A percentile compares a stretch with the other conserved stretches of the same genome.
These are phyloP conservation scores for Hirundichthys speculiger DNA, from an alignment of 2,113 vertebrate species.

Conservation along the genomic window DNA sequence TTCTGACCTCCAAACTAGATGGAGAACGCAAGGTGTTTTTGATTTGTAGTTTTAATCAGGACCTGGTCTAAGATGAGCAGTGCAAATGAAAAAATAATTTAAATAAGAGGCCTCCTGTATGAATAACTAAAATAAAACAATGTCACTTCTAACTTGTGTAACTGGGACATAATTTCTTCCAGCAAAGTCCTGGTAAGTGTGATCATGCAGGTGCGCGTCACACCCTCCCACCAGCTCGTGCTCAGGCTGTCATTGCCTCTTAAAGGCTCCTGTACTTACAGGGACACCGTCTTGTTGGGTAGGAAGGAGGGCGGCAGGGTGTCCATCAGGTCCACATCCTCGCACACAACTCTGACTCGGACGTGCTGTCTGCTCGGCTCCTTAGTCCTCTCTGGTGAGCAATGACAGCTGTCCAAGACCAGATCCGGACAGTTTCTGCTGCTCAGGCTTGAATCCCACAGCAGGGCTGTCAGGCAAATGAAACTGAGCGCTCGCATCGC, in stretches of 20 bases:
- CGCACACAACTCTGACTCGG: constrained; percentile 86
- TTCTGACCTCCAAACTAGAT: too few species aligned
- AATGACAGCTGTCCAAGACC: constrained; percentile 88
- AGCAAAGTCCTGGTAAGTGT: too few species aligned
- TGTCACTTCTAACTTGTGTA: too few species aligned
- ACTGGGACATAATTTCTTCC: too few species aligned
- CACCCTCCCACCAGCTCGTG: too few species aligned
- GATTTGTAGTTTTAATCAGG: too few species aligned
- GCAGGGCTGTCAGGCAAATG: constrained; percentile 70
- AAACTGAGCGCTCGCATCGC: constrained; percentile 70
- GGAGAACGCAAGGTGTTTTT: too few species aligned
- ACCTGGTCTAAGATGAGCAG: too few species aligned
- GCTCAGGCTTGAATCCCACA: constrained; percentile 68
- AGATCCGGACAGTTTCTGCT: constrained; percentile 88
- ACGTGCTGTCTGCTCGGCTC: constrained; percentile 81
- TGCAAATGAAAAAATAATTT: too few species aligned
- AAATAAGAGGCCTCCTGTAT: too few species aligned
- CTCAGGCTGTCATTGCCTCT: neutral
- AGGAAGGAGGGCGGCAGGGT: constrained; percentile 85
- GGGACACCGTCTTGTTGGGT: constrained; percentile 86
- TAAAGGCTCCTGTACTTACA: constrained; percentile 81
- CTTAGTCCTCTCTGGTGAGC: constrained; percentile 85
- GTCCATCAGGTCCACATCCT: constrained; percentile 87
- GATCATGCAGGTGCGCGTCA: too few species aligned
- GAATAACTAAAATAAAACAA: too few species aligned